phyloP scores from a whole-genome alignment of 2,888 invertebrate species.

The Agrotis puta region DNA sequence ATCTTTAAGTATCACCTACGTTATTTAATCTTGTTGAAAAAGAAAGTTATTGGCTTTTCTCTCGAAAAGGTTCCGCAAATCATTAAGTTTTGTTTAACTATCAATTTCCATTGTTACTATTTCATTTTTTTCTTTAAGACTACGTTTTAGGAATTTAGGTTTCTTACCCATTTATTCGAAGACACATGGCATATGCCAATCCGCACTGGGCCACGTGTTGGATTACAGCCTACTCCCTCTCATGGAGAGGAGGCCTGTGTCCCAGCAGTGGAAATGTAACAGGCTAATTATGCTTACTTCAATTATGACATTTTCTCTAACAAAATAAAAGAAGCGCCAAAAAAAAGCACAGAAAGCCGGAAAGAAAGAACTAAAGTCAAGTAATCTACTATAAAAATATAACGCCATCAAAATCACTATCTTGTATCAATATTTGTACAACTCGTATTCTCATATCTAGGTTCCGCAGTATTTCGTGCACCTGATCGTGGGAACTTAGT shows the following conservation, averaged over 20 bases:
- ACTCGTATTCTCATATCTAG: constrained; percentile 68
- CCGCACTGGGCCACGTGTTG: too few species aligned
- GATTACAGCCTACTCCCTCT: too few species aligned
- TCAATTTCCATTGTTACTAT: not conserved
- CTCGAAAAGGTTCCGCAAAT: constrained; percentile 6
- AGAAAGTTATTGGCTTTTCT: constrained; percentile 34
- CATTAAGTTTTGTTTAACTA: not conserved
- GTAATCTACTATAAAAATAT: constrained; percentile 45
- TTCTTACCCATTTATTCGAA: too few species aligned
- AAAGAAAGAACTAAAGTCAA: constrained; percentile 22
- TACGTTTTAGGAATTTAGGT: not conserved
- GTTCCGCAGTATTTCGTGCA: constrained; percentile 51
- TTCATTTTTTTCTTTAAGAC: not conserved
- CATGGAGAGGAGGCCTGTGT: too few species aligned
- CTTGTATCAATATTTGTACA: constrained; percentile 77
- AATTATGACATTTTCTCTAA: not conserved
- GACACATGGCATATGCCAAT: too few species aligned
- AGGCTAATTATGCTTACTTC: too few species aligned
- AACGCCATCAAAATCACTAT: constrained; percentile 36
- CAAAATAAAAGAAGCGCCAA: not conserved
- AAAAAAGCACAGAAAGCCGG: constrained; percentile 9
- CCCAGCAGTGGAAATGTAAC: too few species aligned
- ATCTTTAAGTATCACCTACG: constrained; percentile 44
- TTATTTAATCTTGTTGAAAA: constrained; percentile 35
- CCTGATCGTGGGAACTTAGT: constrained; percentile 82